Evolutionary conservation across 2,797 vertebrate species (phyloP).

Genomic region (Pseudochirops cupreus): DNA sequence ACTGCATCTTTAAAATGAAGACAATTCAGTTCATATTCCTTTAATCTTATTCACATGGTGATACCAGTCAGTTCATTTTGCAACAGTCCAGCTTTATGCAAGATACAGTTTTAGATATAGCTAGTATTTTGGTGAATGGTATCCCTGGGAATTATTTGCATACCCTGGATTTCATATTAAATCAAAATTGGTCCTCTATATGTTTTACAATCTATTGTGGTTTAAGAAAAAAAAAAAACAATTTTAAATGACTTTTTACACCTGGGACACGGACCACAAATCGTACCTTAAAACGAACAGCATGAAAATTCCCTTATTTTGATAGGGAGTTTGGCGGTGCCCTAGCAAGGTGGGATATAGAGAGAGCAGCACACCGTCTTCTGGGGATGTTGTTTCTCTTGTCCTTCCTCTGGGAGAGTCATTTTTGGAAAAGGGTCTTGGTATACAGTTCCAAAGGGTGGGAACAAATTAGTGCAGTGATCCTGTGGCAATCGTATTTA

Average conservation of each 20-base stretch:
- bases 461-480: neutral
- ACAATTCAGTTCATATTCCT: neutral
- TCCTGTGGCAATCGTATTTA: neutral
- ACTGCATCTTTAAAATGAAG: neutral
- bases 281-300: neutral
- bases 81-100: neutral
- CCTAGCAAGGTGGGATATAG: neutral
- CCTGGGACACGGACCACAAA: neutral
- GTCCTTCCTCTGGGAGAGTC: neutral
- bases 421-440: neutral
- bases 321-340: neutral
- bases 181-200: neutral
- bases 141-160: neutral
- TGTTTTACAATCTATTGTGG: neutral
- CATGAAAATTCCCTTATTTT: neutral
- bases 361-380: no score
- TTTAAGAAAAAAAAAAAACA: no score
- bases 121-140: neutral
- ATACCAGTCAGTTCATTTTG: neutral
- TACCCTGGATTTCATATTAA: neutral
- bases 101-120: neutral
- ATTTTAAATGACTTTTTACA: neutral
- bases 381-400: neutral
- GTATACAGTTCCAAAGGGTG: neutral
- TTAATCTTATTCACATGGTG: neutral